Evolutionary conservation across 2,797 vertebrate genomes (phyloP).

Genomic region (Eidolon dupreanum): DNA sequence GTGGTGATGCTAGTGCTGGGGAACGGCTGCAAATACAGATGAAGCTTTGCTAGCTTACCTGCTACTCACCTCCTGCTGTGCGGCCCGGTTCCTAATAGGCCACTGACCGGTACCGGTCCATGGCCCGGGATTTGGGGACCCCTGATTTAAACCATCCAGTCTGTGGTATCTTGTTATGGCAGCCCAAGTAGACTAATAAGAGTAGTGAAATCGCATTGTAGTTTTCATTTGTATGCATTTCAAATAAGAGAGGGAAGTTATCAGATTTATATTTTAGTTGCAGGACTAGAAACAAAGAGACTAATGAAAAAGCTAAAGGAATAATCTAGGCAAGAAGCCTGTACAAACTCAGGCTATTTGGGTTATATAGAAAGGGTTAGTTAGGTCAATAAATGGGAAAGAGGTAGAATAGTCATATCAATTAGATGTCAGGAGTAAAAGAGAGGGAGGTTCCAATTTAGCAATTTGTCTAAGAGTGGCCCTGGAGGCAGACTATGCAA

Average conservation of each 20-base stretch:
- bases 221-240: slow-evolving; percentile 10
- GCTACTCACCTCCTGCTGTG: too few relatives aligned
- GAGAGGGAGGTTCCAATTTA: not conserved
- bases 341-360: not conserved
- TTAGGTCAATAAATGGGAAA: not conserved
- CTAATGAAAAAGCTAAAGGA: not conserved
- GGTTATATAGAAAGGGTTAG: not conserved
- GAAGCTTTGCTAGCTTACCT: too few relatives aligned
- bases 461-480: not conserved
- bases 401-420: not conserved
- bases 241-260: not conserved
- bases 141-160: not conserved
- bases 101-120: too few relatives aligned
- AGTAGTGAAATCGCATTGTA: not conserved
- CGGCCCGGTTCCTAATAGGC: too few relatives aligned
- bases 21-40: too few relatives aligned
- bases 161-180: not conserved
- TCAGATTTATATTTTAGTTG: not conserved
- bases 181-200: not conserved
- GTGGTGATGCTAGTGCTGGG: too few relatives aligned
- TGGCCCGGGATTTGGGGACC: too few relatives aligned
- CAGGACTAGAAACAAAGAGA: not conserved
- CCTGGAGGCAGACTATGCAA: not conserved
- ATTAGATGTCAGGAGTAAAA: not conserved
- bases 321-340: not conserved